Base-by-base conservation (phyloP, 2,113 vertebrate species). In the Phycodurus eques region DNA sequence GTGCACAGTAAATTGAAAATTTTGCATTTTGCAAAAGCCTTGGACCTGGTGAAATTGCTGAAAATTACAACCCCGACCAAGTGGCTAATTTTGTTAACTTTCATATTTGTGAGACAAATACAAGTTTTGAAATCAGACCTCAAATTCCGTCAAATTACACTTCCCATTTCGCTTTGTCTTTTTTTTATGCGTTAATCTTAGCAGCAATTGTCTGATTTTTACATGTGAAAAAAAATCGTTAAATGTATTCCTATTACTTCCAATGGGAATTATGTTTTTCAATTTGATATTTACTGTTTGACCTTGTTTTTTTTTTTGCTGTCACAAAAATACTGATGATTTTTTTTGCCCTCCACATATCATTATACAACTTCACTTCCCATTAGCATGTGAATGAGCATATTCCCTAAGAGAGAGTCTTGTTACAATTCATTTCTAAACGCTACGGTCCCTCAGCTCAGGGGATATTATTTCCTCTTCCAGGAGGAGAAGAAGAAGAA, bases 301-400 rank as follows among this genome's bases (percentile, higher is more conserved):
- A 44, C 2, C 79, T 84, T 77, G 70, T 22, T 54, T 54, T 54
- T 57, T 57, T 57, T 59, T 71, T 31, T 22, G 1, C 13, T 57
- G 72, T 75, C 74, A 75, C n/a, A 75, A 75, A 87, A 91, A 88
- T 77, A 22, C 63, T 31, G 78, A 89, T 88, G 82, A 39, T 54
- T 87, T 83, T 85, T 79, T 60, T 63, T 53, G 64, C 73, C 31
- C 2, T 11, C 78, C 71, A 77, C 43, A 31, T 47, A 47, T 81
- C 82, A 89, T 68, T 88, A 81, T 78, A 33, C 19, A 2, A 39
- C 84, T 84, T 90, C 85, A 82, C n/a, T 46, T 88, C 82, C 65
- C 81, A 83, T 91, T 89, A 85, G 72, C 64, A 72, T 85, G 82
- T 84, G 74, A 89, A 82, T 79, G 76, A 84, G 83, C 83, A 76